Evolutionary conservation across 2,113 vertebrate species (phyloP), one percentile per base, ranked within the genome.

Genomic region (Pitta sordida): DNA sequence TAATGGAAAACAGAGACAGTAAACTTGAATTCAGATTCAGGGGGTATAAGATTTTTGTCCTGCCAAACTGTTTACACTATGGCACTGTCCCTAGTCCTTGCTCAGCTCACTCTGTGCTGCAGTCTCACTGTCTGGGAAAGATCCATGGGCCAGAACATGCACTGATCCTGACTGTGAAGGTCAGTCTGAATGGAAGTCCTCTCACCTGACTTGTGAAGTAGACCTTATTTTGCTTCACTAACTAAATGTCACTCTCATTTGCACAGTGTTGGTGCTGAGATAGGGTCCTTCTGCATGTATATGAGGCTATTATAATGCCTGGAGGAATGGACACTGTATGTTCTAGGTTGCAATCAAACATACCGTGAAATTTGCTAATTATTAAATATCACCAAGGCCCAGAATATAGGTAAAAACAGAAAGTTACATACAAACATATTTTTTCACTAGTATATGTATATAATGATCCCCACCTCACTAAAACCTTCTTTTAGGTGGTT

Each of bases 81-180:
- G 4, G 15, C 39, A 60, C 17, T 30, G 32, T 37, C 52, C 52
- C 39, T 62, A 51, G 64, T 6, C 53, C 37, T 51, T 26, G 37
- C n/a, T 34, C 20, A 24, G 43, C 21, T 62, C 41, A 20, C 9
- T n/a, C 27, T 55, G 22, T n/a, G 15, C 9, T n/a, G 30, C 20
- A 22, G 37, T 49, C 27, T 24, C 27, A 23, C 19, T 39, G 48
- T 39, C 37, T 30, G 44, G 30, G 27, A 59, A 58, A 43, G 49
- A n/a, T 22, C 2, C 3, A 56, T 18, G 26, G 29, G 3, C 24
- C 18, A 22, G 18, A n/a, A 15, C 10, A 0, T 46, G 10, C 29
- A 9, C 24, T 46, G 26, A 13, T 39, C n/a, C 49, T 74, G 12
- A 22, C 26, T 37, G 20, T 13, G 6, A 17, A 75, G 48, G 24